Evolutionary conservation across 2,797 vertebrate genomes (phyloP), one percentile per base, ranked within the genome.

Genomic region (Galaxias olidus): DNA sequence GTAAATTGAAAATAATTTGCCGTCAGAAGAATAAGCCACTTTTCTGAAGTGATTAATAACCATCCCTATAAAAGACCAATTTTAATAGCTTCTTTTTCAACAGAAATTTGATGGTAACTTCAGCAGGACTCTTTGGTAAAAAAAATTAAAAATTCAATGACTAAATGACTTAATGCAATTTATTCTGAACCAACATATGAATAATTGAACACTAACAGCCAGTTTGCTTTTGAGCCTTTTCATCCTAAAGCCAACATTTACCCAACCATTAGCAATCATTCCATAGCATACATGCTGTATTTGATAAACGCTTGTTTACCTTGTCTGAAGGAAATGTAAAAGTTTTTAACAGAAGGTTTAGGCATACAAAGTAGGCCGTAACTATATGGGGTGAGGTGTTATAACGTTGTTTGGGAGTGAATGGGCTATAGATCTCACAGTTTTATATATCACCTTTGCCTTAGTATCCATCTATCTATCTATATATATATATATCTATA

Each of bases 221-320:
- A 13, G 44, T 59, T 47, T 19, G 58, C 44, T 13, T 10, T 13
- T 30, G 17, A 47, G 44, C 40, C 9, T 42, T 30, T 7, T 60
- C 48, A 48, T 30, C 19, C 14, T 40, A n/a, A 17, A 48, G 12
- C 13, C n/a, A 49, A 50, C 13, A 42, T 61, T 49, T 49, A 41
- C 46, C 41, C 20, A 61, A 42, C 55, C 40, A 44, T 45, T 44
- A 45, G 41, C 44, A 58, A 17, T 58, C 14, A 44, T 44, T 58
- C 44, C 56, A 45, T 44, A 30, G 7, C 56, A 58, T 11, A 15
- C 56, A 58, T 18, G 10, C 10, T 45, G 42, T 19, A 18, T 15
- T 45, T 44, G 56, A 18, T 58, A 41, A 9, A 56, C 15, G n/a
- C 54, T n/a, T 50, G 49, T 50, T 50, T 50, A 50, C 49, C 14